These are phyloP conservation scores for Galagoides demidoff DNA, from an alignment of 2,797 vertebrate species.

Conservation along the genomic window DNA sequence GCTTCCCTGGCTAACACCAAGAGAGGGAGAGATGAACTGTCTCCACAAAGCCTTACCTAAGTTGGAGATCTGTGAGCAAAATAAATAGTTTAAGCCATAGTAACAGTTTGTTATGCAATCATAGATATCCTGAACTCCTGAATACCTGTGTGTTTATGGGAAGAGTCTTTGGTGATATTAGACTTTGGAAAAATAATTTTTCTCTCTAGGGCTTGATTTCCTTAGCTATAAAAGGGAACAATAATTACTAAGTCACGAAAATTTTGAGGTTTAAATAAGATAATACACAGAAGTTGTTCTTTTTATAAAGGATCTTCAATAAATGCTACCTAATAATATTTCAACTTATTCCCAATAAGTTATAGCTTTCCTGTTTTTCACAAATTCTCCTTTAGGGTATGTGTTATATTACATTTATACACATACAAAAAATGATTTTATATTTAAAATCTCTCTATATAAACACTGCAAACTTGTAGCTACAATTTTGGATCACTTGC, in stretches of 20 bases:
- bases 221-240: constrained; percentile 12
- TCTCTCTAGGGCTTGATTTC: constrained; percentile 8
- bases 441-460: not conserved
- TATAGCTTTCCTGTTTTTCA: constrained; percentile 35
- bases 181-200: constrained; percentile 10
- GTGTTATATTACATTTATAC: not conserved
- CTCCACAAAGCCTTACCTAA: not conserved
- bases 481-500: not conserved
- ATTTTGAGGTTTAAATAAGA: constrained; percentile 25
- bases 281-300: not conserved
- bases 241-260: not conserved
- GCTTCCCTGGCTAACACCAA: not conserved
- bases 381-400: not conserved
- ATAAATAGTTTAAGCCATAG: not conserved
- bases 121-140: not conserved
- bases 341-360: not conserved
- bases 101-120: not conserved
- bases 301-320: not conserved
- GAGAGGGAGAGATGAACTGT: not conserved
- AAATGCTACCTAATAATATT: constrained; percentile 40
- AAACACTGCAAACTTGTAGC: not conserved
- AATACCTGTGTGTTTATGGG: not conserved
- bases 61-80: not conserved
- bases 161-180: constrained; percentile 22
- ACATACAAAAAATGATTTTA: not conserved